Base-by-base conservation (phyloP, 2,113 vertebrate species). In the Caranx ignobilis region DNA sequence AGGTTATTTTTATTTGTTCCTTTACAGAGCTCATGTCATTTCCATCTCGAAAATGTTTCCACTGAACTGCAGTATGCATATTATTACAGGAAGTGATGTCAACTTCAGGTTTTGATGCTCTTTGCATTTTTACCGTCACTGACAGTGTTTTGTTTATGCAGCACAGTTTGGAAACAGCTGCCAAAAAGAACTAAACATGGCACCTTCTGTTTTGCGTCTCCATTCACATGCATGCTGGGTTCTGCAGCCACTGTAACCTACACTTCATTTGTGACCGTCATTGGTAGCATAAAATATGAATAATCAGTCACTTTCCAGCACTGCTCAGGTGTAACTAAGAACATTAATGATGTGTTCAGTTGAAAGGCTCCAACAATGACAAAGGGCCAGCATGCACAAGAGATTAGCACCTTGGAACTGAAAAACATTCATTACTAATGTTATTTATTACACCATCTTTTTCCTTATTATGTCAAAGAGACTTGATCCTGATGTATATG, bases 11-110 rank as follows among this genome's bases (percentile, higher is more conserved):
- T 55, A 48, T 43, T 62, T 71, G 16, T 48, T 71, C 47, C 31
- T 71, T 62, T 71, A n/a, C 39, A 12, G 34, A 61, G 9, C 31
- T 6, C 1, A 5, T 74, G 48, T 64, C 11, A 71, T 80, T 79
- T 85, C 55, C 77, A 80, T 34, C 16, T 31, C 63, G 59, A 71
- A 54, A 12, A 60, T 13, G 41, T 80, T 82, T 77, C 61, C 82
- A 64, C 37, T 45, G 50, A 61, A 78, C 56, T 79, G 37, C 63
- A 11, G 35, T 12, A 6, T 31, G 13, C 32, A 71, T 62, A 74
- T 57, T 47, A 77, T 71, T 19, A 80, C 76, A 87, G 87, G 79
- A 84, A 80, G 68, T 79, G 79, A 74, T 64, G 34, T 71, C 60
- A 62, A 6, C 16, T 39, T 60, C 52, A 56, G 13, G n/a, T 43